phyloP scores from a whole-genome alignment of 2,113 vertebrate genomes.

The Xerus inauris region DNA sequence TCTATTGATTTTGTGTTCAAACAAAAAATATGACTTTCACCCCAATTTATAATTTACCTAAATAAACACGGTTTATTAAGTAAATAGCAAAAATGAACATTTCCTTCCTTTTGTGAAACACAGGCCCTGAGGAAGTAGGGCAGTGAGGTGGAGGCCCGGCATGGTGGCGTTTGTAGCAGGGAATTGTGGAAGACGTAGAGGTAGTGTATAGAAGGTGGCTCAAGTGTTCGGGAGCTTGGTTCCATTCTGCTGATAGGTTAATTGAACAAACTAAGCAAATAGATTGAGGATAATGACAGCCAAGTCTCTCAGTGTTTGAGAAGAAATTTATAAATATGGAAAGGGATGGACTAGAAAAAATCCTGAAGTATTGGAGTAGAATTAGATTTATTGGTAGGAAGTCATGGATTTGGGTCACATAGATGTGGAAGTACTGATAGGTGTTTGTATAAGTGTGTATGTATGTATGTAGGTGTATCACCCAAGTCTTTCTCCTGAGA shows the following conservation, averaged over 20 bases:
- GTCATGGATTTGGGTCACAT: neutral
- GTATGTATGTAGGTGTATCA: neutral
- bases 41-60: neutral
- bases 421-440: neutral
- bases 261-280: neutral
- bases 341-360: neutral
- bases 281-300: neutral
- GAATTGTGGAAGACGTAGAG: neutral
- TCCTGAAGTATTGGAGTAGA: neutral
- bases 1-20: neutral
- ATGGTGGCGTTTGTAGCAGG: neutral
- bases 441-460: neutral
- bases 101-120: neutral
- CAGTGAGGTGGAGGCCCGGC: rapidly evolving
- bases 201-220: neutral
- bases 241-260: neutral
- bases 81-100: neutral
- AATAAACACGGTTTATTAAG: neutral
- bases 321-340: neutral
- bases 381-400: neutral
- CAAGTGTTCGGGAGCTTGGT: neutral
- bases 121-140: neutral
- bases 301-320: neutral
- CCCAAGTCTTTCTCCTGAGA: neutral
- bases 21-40: neutral